These are phyloP conservation scores for Lapara coniferarum DNA, from an alignment of 2,888 invertebrate genomes.

Conservation along the genomic window DNA sequence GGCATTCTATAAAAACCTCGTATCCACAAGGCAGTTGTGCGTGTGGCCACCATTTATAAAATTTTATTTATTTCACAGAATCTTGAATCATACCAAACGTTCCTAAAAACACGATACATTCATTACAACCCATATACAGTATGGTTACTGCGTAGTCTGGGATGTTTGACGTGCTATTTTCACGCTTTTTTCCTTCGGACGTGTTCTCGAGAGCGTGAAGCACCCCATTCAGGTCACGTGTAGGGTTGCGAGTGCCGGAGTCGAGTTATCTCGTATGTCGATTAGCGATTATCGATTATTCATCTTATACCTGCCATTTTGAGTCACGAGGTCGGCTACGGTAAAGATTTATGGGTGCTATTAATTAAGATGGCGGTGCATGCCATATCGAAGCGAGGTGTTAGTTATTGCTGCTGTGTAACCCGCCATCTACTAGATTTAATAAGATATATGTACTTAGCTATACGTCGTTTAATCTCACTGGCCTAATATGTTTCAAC, in stretches of 20 bases:
- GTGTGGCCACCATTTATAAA: too few relatives aligned
- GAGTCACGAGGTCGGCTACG: background rate
- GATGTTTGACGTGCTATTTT: constrained; percentile 15
- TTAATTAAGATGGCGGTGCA: background rate
- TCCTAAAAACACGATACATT: too few relatives aligned
- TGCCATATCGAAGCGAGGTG: too few relatives aligned
- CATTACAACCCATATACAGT: constrained; percentile 1
- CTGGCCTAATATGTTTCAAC: too few relatives aligned
- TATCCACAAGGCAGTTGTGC: too few relatives aligned
- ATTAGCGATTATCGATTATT: constrained; percentile 20
- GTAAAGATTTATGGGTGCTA: background rate
- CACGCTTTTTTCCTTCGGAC: background rate
- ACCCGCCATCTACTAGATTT: too few relatives aligned
- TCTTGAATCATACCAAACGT: too few relatives aligned
- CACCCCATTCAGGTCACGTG: constrained; percentile 1
- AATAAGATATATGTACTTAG: too few relatives aligned
- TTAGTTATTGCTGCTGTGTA: too few relatives aligned
- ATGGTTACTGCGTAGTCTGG: background rate
- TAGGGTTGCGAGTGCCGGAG: background rate
- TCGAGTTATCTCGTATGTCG: background rate
- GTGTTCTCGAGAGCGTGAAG: constrained; percentile 17
- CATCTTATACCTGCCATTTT: constrained; percentile 1
- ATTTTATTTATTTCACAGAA: too few relatives aligned
- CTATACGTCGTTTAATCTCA: too few relatives aligned
- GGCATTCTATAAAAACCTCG: too few relatives aligned